Base-by-base conservation (phyloP, 1,140 invertebrate species). In the Carcinoscorpius rotundicauda region DNA sequence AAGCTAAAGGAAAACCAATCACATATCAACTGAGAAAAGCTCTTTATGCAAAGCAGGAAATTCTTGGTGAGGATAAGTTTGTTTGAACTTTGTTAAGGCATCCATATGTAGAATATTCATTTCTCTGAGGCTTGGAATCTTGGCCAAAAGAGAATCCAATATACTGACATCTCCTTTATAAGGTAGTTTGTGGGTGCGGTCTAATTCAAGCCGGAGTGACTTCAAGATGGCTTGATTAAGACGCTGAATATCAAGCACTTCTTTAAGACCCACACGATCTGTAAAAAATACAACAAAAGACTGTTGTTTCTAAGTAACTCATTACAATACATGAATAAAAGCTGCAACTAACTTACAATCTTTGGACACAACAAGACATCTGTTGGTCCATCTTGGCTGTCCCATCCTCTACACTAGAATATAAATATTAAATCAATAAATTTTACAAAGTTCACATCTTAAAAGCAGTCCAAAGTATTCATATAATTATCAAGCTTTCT, bases 1-100 rank as follows among this genome's bases (percentile, higher is more conserved):
- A 29, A 29, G 29, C 29, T 29, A 29, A 29, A 29, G 29, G 29
- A 29, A 29, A 29, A 29, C 29, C 29, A 51, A 60, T 50, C 50
- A 50, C n/a, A 49, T 60, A 53, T 78, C 77, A 57, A 92, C 86
- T 75, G 91, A 95, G 82, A 98, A 98, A 65, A 98, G 84, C 82
- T 98, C 94, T 82, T 97, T 96, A 82, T 98, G 94, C 68, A 97
- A 84, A 67, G 93, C 91, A 70, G 94, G 94, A 81, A 98, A 97
- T 71, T 94, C 88, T 73, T 95, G 84, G 76, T 93, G 89, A 62
- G 93, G 91, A 73, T 91, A 86, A 62, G 87, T 86, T 73, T 88
- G 83, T 79, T 93, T 93, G 80, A 97, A 91, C 77, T 91, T 92
- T 72, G 88, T 87, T 68, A 98, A 80, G 64, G 93, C 87, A 77